Evolutionary conservation across 2,888 invertebrate species (phyloP), one percentile per base, ranked within the genome.

Genomic region (Dryadula phaetusa): DNA sequence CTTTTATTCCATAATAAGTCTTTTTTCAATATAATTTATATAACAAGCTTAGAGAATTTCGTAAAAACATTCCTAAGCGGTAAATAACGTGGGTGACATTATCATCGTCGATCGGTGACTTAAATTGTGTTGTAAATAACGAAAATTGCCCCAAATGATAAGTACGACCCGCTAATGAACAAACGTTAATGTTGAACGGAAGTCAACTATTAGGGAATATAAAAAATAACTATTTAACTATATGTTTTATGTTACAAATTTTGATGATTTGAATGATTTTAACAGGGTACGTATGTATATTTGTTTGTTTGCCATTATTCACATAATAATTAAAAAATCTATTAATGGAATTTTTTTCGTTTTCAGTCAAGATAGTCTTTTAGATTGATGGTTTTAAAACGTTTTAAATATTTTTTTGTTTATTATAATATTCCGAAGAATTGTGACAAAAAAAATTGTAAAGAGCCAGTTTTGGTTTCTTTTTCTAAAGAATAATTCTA

Each of bases 21-120:
- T 34, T 37, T 12, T 37, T 12, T 37, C 10, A 2, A 2, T 3
- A 37, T 12, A 12, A 12, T 12, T 12, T 3, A 8, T 25, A 42
- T 42, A 1, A 16, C 34, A 25, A 34, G 49, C 42, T 32, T 32
- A 64, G 58, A 20, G 40, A 3, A 6, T 7, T 22, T 18, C n/a
- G 28, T 58, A 47, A 34, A 60, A 12, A 42, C 40, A 40, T 32
- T 40, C 58, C 42, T 60, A 65, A 73, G 56, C 70, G 32, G 14
- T 73, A 73, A 71, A 71, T 70, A 68, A 73, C 54, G 22, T 47
- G 64, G 56, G 68, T 68, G 71, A 71, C 72, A 66, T 47, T 68
- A 71, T 68, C 72, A 42, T 46, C n/a, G 62, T 46, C 64, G 69
- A 68, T 68, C 70, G 58, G 64, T 66, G 68, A 67, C 66, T 58